These are phyloP conservation scores for Gyps fulvus DNA, from an alignment of 2,113 vertebrate genomes.

Conservation along the genomic window DNA sequence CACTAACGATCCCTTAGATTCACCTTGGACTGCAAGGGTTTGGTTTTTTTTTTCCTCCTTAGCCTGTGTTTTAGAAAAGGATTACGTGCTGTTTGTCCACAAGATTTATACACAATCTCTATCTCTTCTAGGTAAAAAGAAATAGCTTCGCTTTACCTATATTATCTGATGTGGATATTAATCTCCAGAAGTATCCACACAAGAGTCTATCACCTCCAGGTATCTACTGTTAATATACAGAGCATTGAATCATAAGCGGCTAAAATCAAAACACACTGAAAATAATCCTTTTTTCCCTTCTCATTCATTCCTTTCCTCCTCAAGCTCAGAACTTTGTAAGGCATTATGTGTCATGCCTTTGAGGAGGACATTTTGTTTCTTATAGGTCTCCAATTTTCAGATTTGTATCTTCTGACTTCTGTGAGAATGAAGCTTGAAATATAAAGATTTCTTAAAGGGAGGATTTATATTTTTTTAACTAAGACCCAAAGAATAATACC, in stretches of 20 bases:
- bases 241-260: neutral
- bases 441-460: neutral
- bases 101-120: neutral
- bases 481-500: neutral
- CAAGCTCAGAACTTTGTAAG: neutral
- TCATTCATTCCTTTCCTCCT: neutral
- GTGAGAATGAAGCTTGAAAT: slow-evolving; percentile 32
- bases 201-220: neutral
- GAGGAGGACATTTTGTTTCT: slow-evolving; percentile 41
- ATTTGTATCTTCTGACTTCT: neutral
- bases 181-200: neutral
- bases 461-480: neutral
- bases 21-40: neutral
- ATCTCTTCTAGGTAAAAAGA: neutral
- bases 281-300: neutral
- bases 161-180: neutral
- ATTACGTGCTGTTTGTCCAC: neutral
- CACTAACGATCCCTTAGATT: neutral
- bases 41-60: neutral
- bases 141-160: neutral
- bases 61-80: neutral
- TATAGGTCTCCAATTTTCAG: neutral
- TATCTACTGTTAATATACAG: neutral
- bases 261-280: neutral
- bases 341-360: neutral